Conservation (phyloP, 2,113 vertebrate species). For the Urocitellus parryii region DNA sequence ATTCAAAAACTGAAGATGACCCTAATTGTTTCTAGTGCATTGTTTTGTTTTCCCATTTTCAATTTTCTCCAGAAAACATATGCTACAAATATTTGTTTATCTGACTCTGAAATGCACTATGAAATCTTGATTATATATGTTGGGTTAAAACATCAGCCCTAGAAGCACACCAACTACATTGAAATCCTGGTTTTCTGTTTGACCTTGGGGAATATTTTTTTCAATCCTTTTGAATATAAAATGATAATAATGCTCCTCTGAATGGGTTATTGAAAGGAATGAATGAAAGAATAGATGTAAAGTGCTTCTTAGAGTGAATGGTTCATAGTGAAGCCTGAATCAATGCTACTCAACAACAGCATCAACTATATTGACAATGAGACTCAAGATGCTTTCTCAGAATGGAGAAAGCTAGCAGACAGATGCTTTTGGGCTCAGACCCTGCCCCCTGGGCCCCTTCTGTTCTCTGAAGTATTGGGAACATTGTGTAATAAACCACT, state of each 20-base stretch:
- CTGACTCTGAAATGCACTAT: background rate
- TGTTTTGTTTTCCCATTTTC: constrained; percentile 7
- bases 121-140: background rate
- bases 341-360: background rate
- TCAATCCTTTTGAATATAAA: background rate
- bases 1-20: constrained; percentile 31
- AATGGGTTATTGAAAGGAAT: background rate
- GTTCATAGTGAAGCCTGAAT: background rate
- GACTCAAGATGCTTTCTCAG: background rate
- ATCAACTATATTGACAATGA: background rate
- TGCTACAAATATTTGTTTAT: background rate
- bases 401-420: no score
- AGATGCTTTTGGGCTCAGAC: background rate
- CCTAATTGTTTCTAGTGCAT: background rate
- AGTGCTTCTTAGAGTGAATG: background rate
- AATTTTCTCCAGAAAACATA: background rate
- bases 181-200: background rate
- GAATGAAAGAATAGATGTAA: background rate
- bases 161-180: background rate
- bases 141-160: background rate
- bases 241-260: background rate
- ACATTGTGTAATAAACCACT: background rate
- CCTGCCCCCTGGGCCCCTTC: background rate
- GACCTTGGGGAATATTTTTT: background rate
- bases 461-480: background rate